Base-by-base conservation (phyloP, 2,797 vertebrate genomes). In the Squalus acanthias region DNA sequence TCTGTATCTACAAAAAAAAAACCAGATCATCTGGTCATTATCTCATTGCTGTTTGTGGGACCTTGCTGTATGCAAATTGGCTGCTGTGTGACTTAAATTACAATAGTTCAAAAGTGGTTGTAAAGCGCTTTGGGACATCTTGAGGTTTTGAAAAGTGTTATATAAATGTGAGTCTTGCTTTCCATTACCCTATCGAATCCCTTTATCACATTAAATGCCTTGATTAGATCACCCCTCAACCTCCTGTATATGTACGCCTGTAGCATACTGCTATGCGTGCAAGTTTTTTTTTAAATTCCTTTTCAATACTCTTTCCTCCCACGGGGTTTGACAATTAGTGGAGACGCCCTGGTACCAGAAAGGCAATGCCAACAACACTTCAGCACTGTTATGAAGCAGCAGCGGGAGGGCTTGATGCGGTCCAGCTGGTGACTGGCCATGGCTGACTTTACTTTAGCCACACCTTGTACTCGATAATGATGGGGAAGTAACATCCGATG, bases 361-460 rank as follows among this genome's bases (percentile, higher is more conserved):
- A 91, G 26, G 33, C 3, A 22, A 39, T 67, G 91, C 91, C 89
- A 93, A 67, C 17, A 93, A 67, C 91, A 93, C 60, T 67, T 93
- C 91, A 93, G 91, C 91, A 46, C 63, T 20, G 33, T 39, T 93
- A 10, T 67, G 17, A 93, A 67, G 91, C 7, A 93, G 33, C 91
- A 93, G 60, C n/a, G 63, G 91, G 91, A 39, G 63, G 91, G 20
- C 9, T 93, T 39, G 91, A 92, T 93, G 91, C 17, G 22, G 60
- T 92, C 33, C 63, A 93, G 91, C 65, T 93, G 91, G 91, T 67
- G 63, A 67, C 91, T 93, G 91, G 17, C 91, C 91, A 93, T 60
- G 65, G 91, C 91, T 39, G n/a, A 50, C 63, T 93, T 67, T 93
- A 65, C n/a, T 93, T 93, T 67, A 33, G 63, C 91, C 91, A 67